Evolutionary conservation across 2,888 invertebrate genomes (phyloP), one percentile per base, ranked within the genome.

Genomic region (Athripsodes cinereus): DNA sequence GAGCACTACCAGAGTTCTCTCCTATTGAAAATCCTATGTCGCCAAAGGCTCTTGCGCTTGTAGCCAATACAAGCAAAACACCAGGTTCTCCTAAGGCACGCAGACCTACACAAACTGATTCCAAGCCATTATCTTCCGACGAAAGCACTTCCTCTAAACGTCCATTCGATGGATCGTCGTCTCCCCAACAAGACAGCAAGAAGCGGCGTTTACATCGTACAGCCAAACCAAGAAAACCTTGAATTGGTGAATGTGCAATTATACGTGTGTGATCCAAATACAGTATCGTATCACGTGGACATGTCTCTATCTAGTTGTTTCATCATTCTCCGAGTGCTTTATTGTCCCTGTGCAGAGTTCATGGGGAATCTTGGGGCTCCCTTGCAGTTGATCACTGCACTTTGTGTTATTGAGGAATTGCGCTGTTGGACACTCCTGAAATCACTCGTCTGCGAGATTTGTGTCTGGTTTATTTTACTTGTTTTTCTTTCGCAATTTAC

Each of bases 111-210:
- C 53, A 55, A 10, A 71, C 26, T 11, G 57, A 54, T 10, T 34
- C 47, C 19, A 57, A 57, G 22, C 47, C 59, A 1, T 47, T 54
- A 1, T 62, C 60, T 13, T 62, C 62, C 13, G 64, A 64, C 26
- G 64, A 62, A 40, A 59, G 62, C 13, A 51, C 58, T 16, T 40
- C 40, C 8, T 61, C 62, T 13, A 62, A 62, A 16, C 56, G 64
- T 19, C 31, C 18, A 6, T 72, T 52, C 73, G 70, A 56, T 13
- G 58, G 53, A 8, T 63, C 67, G 26, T 64, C 64, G 57, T 65
- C 65, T 64, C 74, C 78, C 31, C 40, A 40, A 8, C 78, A 77
- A 48, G 78, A 77, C 55, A 73, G 76, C 64, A 78, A 78, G 70
- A 76, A 76, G 67, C 74, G 79, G 20, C 75, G 79, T 57, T 72